Evolutionary conservation across 2,888 invertebrate genomes (phyloP), one percentile per base, ranked within the genome.

Genomic region (Agonopterix heracliana): DNA sequence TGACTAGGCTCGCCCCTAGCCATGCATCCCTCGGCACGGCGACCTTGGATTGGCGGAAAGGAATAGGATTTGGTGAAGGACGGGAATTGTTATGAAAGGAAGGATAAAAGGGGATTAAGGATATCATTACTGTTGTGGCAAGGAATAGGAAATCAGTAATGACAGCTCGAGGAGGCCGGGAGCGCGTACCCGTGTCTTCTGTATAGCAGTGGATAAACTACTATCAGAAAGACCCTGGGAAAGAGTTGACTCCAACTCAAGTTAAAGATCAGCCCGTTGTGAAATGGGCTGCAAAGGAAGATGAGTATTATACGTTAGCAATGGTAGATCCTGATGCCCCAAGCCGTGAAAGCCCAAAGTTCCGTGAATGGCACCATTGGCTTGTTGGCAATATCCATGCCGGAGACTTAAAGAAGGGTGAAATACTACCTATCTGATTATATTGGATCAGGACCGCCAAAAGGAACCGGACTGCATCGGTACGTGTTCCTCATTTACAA

Each of bases 301-400:
- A 77, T 47, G 77, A 83, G 53, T 92, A 91, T 59, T 96, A 96
- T 71, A 92, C 94, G 1, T 61, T 91, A 14, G 84, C 83, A 26
- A 88, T 91, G 89, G 78, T 87, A 0, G 95, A 95, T 78, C 95
- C 95, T 3, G 95, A 95, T 80, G 94, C 95, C 1, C 95, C 95
- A 4, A 93, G 92, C 60, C 89, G 94, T 34, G 84, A 89, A 54
- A 90, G 90, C 49, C 94, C 94, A 0, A 92, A 89, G 55, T 91
- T 90, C 59, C 85, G 93, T 26, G 94, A 95, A 78, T 93, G 92
- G 90, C 92, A 93, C 60, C 95, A 95, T 73, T 95, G 95, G 95
- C 78, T 94, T 9, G 90, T 95, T 34, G 93, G 90, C 13, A 95
- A 95, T 66, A 93, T 95, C 64, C 91, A 91, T 9, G 93, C 92